Evolutionary conservation across 2,888 invertebrate genomes (phyloP), one percentile per base, ranked within the genome.

Genomic region (Tortrix viridana): DNA sequence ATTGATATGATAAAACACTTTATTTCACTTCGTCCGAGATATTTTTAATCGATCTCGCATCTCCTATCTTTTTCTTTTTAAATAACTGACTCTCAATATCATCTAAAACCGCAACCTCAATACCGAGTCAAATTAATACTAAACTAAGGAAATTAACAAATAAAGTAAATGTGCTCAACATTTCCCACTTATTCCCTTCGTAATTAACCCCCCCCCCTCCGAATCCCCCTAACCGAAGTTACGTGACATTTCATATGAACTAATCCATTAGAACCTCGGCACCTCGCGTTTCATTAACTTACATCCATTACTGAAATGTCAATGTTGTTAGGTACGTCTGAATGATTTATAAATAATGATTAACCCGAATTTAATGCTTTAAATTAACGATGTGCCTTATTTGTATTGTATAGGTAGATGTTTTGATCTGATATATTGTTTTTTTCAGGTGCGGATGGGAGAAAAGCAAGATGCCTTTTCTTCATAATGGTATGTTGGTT

Each of bases 401-500:
- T 44, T 9, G 3, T 0, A n/a, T n/a, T n/a, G n/a, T n/a, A n/a
- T n/a, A n/a, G n/a, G n/a, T n/a, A n/a, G n/a, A 16, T 3, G 12
- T 9, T 19, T 7, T 18, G 9, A 48, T n/a, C 23, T 18, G 14
- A 22, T 12, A 19, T 41, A 0, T 26, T 12, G 14, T 48, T 32
- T 48, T 46, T 48, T 58, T 16, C 63, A 63, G 63, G 47, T 48
- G 53, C 57, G 48, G 63, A 43, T 41, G 32, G 63, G 63, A 41
- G 47, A 72, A 61, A 71, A 73, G 70, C 74, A 71, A 69, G 73
- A 60, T 72, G 70, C 70, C 70, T 73, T 75, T 72, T 74, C 77
- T 69, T 78, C 83, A 84, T 84, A 84, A 84, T 84, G 85, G 85
- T 81, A 76, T 4, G 53, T 41, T 53, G 1, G 26, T 26, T 26